phyloP scores from a whole-genome alignment of 2,797 vertebrate species.

The Hippoglossus hippoglossus region DNA sequence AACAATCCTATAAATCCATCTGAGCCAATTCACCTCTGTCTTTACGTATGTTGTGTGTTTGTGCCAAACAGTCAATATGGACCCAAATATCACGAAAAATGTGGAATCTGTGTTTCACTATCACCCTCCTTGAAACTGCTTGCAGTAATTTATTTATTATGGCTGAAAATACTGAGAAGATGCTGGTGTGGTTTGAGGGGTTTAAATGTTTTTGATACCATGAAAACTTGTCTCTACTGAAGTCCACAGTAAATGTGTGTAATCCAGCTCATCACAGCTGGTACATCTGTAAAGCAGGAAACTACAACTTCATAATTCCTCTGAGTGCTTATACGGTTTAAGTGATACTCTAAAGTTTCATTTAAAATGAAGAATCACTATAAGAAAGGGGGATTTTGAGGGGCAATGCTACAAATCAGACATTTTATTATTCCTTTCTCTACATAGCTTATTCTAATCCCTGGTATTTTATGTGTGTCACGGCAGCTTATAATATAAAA shows the following conservation, averaged over 20 bases:
- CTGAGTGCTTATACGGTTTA: background rate
- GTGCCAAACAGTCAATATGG: too few species aligned
- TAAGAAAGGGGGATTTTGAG: conserved; percentile 9
- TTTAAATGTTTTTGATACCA: background rate
- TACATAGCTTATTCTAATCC: conserved; percentile 70
- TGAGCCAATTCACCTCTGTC: background rate
- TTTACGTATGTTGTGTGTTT: too few species aligned
- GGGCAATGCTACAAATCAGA: conserved; percentile 31
- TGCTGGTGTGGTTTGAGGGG: background rate
- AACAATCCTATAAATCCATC: background rate
- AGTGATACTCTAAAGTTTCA: conserved; percentile 1
- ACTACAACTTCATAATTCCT: conserved; percentile 6
- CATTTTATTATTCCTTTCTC: conserved; percentile 29
- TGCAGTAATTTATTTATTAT: background rate
- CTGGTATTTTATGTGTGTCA: conserved; percentile 33
- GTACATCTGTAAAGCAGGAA: conserved; percentile 22
- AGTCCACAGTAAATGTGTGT: background rate
- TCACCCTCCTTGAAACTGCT: background rate
- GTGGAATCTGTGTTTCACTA: background rate
- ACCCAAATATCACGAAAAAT: too few species aligned
- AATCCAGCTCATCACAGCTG: background rate
- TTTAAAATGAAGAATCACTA: conserved; percentile 14
- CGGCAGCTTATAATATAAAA: conserved; percentile 12
- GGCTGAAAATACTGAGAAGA: background rate
- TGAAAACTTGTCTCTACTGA: background rate